These are phyloP conservation scores for Bruchidius siliquastri DNA, from an alignment of 2,888 invertebrate species.

Conservation along the genomic window DNA sequence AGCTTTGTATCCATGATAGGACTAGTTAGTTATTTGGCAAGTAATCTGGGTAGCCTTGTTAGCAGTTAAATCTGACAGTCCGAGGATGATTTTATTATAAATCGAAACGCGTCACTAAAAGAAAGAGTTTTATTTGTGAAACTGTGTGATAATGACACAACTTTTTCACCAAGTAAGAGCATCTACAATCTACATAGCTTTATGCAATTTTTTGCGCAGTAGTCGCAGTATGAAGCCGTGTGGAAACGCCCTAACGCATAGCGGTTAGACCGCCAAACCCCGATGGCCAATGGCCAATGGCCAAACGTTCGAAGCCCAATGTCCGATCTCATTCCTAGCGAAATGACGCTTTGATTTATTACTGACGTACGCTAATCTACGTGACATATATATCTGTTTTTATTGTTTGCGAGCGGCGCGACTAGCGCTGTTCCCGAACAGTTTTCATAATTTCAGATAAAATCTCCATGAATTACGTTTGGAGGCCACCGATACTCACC, in stretches of 20 bases:
- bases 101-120: too few relatives aligned
- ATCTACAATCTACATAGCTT: too few relatives aligned
- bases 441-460: constrained; percentile 16
- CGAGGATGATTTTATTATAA: too few relatives aligned
- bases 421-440: not conserved
- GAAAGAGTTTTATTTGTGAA: too few relatives aligned
- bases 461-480: constrained; percentile 12
- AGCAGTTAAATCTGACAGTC: too few relatives aligned
- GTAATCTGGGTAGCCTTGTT: too few relatives aligned
- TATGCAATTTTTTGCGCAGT: too few relatives aligned
- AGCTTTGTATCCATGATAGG: too few relatives aligned
- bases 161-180: too few relatives aligned
- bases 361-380: constrained; percentile 49
- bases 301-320: constrained; percentile 9
- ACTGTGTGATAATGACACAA: too few relatives aligned
- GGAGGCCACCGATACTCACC: not conserved
- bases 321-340: constrained; percentile 33
- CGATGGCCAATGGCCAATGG: not conserved
- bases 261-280: not conserved
- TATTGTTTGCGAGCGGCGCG: constrained; percentile 43
- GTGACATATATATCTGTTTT: constrained; percentile 49
- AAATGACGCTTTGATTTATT: constrained; percentile 50
- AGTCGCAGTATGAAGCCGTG: not conserved
- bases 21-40: too few relatives aligned
- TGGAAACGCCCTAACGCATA: not conserved